Percentiles rank a stretch among this genome's conserved stretches.
Conservation (phyloP, 1,140 invertebrate genomes). For the Portunus trituberculatus region DNA sequence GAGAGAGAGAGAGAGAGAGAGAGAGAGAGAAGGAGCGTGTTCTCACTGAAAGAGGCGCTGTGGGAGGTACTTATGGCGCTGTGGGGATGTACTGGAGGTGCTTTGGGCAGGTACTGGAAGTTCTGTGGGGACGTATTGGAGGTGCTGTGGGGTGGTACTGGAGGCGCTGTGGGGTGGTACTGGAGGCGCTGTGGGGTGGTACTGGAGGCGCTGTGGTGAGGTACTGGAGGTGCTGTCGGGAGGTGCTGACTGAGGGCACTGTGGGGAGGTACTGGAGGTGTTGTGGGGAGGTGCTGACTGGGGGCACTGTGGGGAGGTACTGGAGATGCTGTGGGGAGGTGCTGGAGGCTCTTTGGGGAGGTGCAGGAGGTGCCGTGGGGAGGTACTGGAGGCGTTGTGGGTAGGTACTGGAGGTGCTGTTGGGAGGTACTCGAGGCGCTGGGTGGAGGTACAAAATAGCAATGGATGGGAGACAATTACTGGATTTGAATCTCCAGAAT, state of each 20-base stretch:
- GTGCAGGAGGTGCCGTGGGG: neutral
- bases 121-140: neutral
- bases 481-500: too few relatives aligned
- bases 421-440: too few relatives aligned
- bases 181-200: neutral
- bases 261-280: neutral
- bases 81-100: neutral
- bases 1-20: slow-evolving; percentile 9
- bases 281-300: neutral
- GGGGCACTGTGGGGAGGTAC: neutral
- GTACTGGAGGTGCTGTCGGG: neutral
- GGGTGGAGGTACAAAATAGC: too few relatives aligned
- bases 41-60: neutral
- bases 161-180: neutral
- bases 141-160: neutral
- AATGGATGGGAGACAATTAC: too few relatives aligned
- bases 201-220: neutral
- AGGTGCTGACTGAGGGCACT: neutral
- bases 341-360: neutral
- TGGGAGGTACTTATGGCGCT: neutral
- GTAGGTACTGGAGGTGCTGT: too few relatives aligned
- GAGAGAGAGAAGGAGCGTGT: neutral
- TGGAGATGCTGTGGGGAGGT: neutral
- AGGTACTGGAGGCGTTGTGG: too few relatives aligned
- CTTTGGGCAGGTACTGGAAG: neutral